phyloP scores from a whole-genome alignment of 2,113 vertebrate genomes.

The Anas platyrhynchos region DNA sequence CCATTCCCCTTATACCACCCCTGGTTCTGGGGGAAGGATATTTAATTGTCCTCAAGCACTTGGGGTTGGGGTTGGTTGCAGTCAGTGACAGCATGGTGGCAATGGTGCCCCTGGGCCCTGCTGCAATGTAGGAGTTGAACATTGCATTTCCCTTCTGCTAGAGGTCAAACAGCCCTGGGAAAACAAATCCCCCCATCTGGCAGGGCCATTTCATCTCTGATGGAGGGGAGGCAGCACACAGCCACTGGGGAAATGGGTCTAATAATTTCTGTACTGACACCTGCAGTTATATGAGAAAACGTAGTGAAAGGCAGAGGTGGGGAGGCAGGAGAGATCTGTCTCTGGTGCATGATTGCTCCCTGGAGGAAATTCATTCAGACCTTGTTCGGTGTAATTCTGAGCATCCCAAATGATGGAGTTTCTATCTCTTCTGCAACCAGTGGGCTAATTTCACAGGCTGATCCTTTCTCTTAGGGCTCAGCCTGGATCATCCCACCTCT shows the following conservation, averaged over 20 bases:
- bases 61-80: neutral
- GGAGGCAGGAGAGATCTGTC: neutral
- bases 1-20: neutral
- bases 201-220: neutral
- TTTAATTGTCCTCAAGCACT: neutral
- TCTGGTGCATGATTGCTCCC: neutral
- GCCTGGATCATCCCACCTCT: neutral
- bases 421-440: neutral
- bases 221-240: neutral
- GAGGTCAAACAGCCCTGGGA: neutral
- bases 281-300: neutral
- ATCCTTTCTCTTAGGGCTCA: neutral
- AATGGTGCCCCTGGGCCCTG: fast-evolving
- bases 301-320: neutral
- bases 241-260: neutral
- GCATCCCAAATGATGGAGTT: neutral
- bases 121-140: neutral
- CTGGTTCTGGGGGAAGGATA: neutral
- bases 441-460: neutral
- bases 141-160: neutral
- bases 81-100: neutral
- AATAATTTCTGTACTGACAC: neutral
- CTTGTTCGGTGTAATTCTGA: neutral
- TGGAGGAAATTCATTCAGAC: neutral
- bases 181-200: neutral